These are phyloP conservation scores for Oophaga sylvatica DNA, from an alignment of 2,797 vertebrate species.

Conservation along the genomic window DNA sequence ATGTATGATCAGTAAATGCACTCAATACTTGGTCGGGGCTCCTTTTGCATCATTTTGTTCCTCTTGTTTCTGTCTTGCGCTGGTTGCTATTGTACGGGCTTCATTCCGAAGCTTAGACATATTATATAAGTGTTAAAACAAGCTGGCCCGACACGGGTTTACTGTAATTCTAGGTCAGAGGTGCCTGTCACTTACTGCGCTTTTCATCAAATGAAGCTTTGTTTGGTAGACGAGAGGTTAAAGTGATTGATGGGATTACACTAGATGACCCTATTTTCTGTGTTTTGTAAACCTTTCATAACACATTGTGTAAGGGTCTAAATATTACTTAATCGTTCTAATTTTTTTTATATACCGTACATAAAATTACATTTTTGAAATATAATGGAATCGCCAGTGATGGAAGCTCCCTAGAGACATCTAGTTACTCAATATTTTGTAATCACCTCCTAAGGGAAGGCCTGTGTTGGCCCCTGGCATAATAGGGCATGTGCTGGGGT, in stretches of 20 bases:
- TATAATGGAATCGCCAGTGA: neutral
- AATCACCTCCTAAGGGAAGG: neutral
- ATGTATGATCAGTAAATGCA: too few species aligned
- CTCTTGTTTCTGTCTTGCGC: neutral
- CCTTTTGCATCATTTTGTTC: too few species aligned
- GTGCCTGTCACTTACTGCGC: constrained; percentile 1
- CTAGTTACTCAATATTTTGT: neutral
- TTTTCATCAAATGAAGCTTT: constrained; percentile 29
- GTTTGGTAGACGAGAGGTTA: constrained; percentile 8
- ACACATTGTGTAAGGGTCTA: neutral
- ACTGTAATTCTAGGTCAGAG: constrained; percentile 27
- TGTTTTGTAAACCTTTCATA: constrained; percentile 6
- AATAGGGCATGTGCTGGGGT: too few species aligned
- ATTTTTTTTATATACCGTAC: neutral
- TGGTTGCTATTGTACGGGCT: neutral
- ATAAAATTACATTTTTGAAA: neutral
- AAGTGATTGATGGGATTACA: constrained; percentile 18
- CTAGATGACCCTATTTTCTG: neutral
- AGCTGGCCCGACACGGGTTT: constrained; percentile 34
- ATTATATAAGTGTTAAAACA: constrained; percentile 29
- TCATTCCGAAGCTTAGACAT: neutral
- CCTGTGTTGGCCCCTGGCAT: too few species aligned
- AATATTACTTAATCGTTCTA: neutral
- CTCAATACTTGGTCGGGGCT: too few species aligned
- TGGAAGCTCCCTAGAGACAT: neutral